Evolutionary conservation across 2,888 invertebrate species (phyloP), one percentile per base, ranked within the genome.

Genomic region (Laothoe populi): DNA sequence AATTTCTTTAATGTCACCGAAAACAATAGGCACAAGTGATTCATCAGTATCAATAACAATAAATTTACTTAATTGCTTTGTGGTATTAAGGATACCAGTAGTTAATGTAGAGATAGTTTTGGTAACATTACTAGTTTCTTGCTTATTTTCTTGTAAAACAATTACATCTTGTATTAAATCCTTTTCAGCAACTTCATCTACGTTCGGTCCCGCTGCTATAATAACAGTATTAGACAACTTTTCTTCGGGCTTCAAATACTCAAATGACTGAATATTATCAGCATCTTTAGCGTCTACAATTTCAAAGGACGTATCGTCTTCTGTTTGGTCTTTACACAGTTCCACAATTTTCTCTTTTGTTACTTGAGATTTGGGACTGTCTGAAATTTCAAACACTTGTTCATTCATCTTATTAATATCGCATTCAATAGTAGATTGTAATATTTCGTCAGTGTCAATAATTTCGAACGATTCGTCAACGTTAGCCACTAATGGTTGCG

Each of bases 21-120:
- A 90, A 63, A 88, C 84, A 45, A 84, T 64, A 64, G 86, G 79
- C 42, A 87, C 79, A 67, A 86, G 75, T 23, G 81, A 81, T 24
- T 83, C 72, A 64, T 82, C 70, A 1, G 78, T 64, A 40, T 84
- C 82, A 61, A 81, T 79, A 57, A 80, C 77, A 63, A 23, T 10
- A 26, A 24, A 16, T 24, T 24, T n/a, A 42, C 38, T 23, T 13
- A 19, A n/a, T 24, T 24, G 23, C 23, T 58, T 42, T 40, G 42
- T 42, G n/a, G n/a, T 58, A 1, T 42, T 13, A n/a, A 26, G 11
- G 7, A 8, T 8, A 58, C 10, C 3, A n/a, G 42, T 26, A 21
- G 11, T 26, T 10, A 24, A 16, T 23, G 23, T n/a, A 16, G 24
- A 24, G 24, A 24, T 24, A 11, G 19, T 3, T 57, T 21, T n/a